phyloP scores from a whole-genome alignment of 2,797 vertebrate genomes.

The Bucorvus abyssinicus region DNA sequence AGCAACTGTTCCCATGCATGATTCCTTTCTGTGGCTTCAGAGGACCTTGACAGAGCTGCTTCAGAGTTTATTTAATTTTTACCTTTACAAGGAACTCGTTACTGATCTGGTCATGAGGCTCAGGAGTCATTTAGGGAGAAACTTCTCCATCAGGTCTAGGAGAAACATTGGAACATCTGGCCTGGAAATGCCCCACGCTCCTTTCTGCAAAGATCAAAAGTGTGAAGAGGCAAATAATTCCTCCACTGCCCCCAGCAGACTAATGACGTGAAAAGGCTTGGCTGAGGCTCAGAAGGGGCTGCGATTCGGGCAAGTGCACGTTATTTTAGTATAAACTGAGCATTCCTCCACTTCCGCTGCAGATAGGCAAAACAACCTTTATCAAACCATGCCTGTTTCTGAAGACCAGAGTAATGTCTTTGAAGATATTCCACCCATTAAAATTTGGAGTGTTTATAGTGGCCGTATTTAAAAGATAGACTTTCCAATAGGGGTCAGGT shows the following conservation, averaged over 20 bases:
- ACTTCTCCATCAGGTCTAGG: fast-evolving
- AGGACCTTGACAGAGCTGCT: not conserved
- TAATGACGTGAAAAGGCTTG: constrained; percentile 6
- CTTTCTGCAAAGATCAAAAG: constrained; percentile 14
- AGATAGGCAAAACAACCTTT: constrained; percentile 17
- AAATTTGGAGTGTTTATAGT: not conserved
- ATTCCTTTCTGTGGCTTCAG: not conserved
- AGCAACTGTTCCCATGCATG: not conserved
- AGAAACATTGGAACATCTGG: not conserved
- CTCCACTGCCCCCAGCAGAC: not conserved
- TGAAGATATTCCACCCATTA: not conserved
- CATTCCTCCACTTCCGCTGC: constrained; percentile 65
- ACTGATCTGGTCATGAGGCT: not conserved
- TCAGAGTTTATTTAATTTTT: not conserved
- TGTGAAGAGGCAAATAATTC: constrained; percentile 28
- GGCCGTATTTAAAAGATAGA: not conserved
- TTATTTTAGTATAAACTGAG: constrained; percentile 36
- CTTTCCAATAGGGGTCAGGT: not conserved
- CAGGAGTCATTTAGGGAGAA: not conserved
- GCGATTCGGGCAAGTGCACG: not conserved
- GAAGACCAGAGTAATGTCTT: not conserved
- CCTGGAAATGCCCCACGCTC: not conserved
- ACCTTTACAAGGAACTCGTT: not conserved
- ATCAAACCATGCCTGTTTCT: not conserved
- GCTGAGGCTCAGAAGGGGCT: not conserved